Percentiles rank a stretch among this genome's conserved stretches.
phyloP scores from a whole-genome alignment of 2,888 invertebrate species.

The Lochmaea crataegi region DNA sequence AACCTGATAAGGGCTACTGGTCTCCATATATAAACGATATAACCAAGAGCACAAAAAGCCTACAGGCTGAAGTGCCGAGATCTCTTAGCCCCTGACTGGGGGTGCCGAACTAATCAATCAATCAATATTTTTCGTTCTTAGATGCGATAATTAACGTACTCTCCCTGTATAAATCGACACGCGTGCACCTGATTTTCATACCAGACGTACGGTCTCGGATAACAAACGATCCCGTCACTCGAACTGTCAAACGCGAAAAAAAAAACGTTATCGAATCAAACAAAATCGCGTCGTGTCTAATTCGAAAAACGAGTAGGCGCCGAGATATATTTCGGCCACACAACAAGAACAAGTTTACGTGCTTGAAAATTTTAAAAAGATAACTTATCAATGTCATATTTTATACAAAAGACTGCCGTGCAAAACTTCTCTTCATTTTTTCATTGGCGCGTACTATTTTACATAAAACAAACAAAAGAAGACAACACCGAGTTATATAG shows the following conservation, averaged over 20 bases:
- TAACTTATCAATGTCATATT: constrained; percentile 37
- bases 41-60: no score
- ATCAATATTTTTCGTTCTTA: no score
- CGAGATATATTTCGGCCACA: constrained; percentile 38
- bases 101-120: no score
- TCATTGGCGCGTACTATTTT: no score
- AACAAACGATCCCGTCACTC: background rate
- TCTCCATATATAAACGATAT: no score
- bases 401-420: constrained; percentile 20
- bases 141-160: no score
- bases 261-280: constrained; percentile 21
- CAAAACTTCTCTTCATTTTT: background rate
- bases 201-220: background rate
- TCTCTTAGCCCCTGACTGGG: no score
- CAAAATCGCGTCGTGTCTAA: constrained; percentile 23
- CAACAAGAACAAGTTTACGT: constrained; percentile 27
- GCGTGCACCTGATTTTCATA: constrained; percentile 9
- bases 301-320: constrained; percentile 32
- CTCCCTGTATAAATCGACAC: background rate
- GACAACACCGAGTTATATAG: no score
- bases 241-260: constrained; percentile 12
- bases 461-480: no score
- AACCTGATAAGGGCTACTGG: no score
- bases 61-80: no score
- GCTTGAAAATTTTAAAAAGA: constrained; percentile 31